Evolutionary conservation across 2,113 vertebrate species (phyloP), one percentile per base, ranked within the genome.

Genomic region (Scomber colias): DNA sequence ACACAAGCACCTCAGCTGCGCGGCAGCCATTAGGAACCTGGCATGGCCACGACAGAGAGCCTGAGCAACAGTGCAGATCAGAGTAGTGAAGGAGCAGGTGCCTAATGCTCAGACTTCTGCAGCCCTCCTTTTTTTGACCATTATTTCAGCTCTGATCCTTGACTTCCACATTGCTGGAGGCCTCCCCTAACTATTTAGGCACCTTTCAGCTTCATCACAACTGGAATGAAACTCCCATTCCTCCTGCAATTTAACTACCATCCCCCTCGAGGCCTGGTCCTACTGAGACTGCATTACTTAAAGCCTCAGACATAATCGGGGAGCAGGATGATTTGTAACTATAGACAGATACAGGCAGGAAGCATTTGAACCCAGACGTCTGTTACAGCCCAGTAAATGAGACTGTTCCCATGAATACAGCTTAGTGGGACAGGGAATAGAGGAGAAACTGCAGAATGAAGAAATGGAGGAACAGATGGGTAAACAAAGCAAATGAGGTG

Each of bases 21-120:
- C 79, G 81, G 89, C 83, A 90, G 82, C 91, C 91, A 92, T 94
- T 92, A 92, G 3, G n/a, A 79, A 83, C 63, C 87, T 91, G 92
- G 90, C 93, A 87, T 78, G 69, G 73, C 78, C 72, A 68, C 72
- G 14, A 68, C 82, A 81, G 82, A 71, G 21, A 11, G 79, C 78
- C 75, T 7, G 75, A 24, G 86, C 88, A 85, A 62, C 90, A 61
- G 56, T 49, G 65, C 75, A 40, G 49, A 69, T 30, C 71, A 19
- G 82, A 83, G 83, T 86, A 69, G 60, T 31, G 75, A 75, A 30
- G 77, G 83, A 87, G 80, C 76, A 71, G 84, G 57, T 74, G 83
- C 70, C 76, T 86, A 79, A 83, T 76, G 81, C 76, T 79, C 68
- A 69, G 67, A 71, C 45, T 75, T 57, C 19, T 64, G 81, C 68